Percentiles rank a stretch among this genome's conserved stretches.
These are phyloP conservation scores for Dryobates pubescens DNA, from an alignment of 2,797 vertebrate genomes.

Conservation along the genomic window DNA sequence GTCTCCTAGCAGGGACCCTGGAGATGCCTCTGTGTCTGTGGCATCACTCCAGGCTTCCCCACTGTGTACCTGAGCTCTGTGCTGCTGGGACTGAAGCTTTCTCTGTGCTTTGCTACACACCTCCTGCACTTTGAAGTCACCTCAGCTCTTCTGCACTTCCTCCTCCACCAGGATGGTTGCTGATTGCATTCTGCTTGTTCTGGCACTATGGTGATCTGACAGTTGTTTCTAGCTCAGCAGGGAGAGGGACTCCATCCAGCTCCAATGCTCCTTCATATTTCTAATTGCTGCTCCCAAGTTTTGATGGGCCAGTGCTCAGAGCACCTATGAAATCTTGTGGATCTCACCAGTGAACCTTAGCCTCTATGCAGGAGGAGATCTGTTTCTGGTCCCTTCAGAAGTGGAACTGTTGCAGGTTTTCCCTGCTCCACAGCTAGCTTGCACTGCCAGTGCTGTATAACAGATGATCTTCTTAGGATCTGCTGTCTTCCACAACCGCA, in stretches of 20 bases:
- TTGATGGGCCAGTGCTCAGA: neutral
- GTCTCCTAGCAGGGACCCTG: neutral
- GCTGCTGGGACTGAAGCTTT: neutral
- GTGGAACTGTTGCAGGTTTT: neutral
- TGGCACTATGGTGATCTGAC: neutral
- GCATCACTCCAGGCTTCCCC: neutral
- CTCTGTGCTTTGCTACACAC: neutral
- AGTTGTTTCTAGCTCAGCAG: neutral
- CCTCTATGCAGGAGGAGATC: neutral
- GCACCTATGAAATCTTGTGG: rapidly evolving
- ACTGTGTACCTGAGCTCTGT: neutral
- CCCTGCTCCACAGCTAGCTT: neutral
- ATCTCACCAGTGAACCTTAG: rapidly evolving
- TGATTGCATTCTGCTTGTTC: neutral
- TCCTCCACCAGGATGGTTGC: neutral
- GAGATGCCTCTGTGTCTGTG: neutral
- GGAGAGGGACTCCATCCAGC: neutral
- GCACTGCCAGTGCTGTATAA: neutral
- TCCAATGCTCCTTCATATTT: neutral
- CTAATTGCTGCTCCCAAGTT: neutral
- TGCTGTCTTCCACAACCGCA: neutral
- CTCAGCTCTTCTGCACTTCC: neutral
- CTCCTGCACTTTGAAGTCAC: neutral
- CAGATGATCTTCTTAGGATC: neutral
- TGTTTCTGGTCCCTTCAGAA: neutral